Evolutionary conservation across 2,888 invertebrate species (phyloP).

Genomic region (Xylophagus ater): DNA sequence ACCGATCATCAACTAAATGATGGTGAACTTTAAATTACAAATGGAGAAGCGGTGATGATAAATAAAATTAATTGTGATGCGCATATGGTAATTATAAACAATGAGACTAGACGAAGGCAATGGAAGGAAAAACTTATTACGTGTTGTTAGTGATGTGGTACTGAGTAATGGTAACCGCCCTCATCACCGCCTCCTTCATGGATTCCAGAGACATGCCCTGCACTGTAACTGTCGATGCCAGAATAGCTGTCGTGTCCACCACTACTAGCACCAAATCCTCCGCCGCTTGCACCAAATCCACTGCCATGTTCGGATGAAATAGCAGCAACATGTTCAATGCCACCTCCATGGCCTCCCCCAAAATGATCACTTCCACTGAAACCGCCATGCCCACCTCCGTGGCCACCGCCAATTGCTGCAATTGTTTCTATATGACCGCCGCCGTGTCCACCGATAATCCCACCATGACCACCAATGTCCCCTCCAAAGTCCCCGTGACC

Average conservation of each 20-base stretch:
- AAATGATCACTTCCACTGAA: conserved; percentile 1
- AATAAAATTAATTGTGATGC: conserved; percentile 12
- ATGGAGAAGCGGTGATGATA: conserved; percentile 12
- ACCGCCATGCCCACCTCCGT: conserved; percentile 1
- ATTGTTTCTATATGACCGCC: not conserved
- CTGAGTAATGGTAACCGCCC: conserved; percentile 25
- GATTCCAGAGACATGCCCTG: conserved; percentile 28
- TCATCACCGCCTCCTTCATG: conserved; percentile 12
- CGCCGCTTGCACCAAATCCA: conserved; percentile 8
- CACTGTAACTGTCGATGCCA: conserved; percentile 31
- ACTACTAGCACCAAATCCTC: conserved; percentile 5
- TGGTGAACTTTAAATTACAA: conserved; percentile 11
- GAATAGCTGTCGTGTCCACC: conserved; percentile 24
- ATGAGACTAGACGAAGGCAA: conserved; percentile 24
- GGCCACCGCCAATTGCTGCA: not conserved
- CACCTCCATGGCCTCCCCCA: not conserved
- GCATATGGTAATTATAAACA: conserved; percentile 12
- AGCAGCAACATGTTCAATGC: not conserved
- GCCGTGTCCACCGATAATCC: not conserved
- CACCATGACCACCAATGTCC: conserved; percentile 7
- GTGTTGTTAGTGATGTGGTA: conserved; percentile 21
- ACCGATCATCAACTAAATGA: conserved; percentile 10
- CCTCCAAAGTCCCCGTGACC: conserved; percentile 2
- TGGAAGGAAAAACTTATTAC: not conserved
- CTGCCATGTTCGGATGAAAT: not conserved